Percentiles rank a stretch among this genome's conserved stretches.
Conservation (phyloP, 1,140 invertebrate species). For the Bombus superbus region DNA sequence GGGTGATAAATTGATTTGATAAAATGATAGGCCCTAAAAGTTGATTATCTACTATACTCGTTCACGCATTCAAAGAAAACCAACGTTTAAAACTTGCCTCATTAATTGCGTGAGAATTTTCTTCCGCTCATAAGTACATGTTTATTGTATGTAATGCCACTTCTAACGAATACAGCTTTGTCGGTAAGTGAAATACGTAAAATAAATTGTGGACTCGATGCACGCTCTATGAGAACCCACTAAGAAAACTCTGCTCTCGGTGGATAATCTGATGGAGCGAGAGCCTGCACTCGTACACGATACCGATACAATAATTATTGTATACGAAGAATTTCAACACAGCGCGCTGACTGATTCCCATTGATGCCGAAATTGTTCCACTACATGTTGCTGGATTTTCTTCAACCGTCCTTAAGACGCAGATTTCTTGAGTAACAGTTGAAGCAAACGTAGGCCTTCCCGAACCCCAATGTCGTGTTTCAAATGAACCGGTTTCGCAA, state of each 20-base stretch:
- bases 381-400: neutral
- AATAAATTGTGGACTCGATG: neutral
- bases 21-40: neutral
- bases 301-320: neutral
- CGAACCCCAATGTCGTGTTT: neutral
- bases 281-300: neutral
- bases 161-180: neutral
- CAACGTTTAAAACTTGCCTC: no score
- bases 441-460: neutral
- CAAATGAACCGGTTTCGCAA: neutral
- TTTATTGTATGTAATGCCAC: neutral
- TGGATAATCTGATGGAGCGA: neutral
- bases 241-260: neutral
- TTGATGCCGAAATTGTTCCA: neutral
- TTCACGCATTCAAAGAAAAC: neutral
- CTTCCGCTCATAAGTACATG: neutral
- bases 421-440: neutral
- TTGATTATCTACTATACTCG: neutral
- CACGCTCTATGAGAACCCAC: neutral
- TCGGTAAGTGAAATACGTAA: neutral
- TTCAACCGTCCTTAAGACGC: neutral
- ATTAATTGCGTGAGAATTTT: neutral
- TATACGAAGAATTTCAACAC: neutral
- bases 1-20: neutral
- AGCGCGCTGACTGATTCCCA: neutral